A percentile compares a stretch with the other conserved stretches of the same genome.
These are phyloP conservation scores for Brachypalpus laphriformis DNA, from an alignment of 2,888 invertebrate genomes.

Conservation along the genomic window DNA sequence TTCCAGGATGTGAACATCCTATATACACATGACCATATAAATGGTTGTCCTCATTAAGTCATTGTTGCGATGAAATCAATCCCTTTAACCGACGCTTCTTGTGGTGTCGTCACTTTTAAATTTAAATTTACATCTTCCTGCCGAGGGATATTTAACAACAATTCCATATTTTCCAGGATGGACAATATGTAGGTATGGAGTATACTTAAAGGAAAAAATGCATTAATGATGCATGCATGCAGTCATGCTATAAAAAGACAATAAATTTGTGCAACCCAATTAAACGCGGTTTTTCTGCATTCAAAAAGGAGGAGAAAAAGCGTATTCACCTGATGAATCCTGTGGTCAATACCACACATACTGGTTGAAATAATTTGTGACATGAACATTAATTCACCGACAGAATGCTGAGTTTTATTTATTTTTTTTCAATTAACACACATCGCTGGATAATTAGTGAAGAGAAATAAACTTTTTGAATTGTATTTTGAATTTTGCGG, in stretches of 20 bases:
- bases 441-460: background rate
- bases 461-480: background rate
- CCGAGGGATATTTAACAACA: background rate
- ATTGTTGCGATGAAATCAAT: too few species aligned
- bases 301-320: background rate
- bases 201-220: background rate
- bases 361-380: background rate
- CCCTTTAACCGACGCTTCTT: background rate
- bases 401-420: background rate
- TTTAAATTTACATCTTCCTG: background rate
- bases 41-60: too few species aligned
- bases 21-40: too few species aligned
- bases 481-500: background rate
- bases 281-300: background rate
- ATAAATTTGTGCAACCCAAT: background rate
- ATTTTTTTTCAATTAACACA: background rate
- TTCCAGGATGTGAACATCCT: too few species aligned
- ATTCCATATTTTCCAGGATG: background rate
- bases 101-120: background rate
- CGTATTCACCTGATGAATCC: background rate
- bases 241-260: background rate
- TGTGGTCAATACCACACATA: background rate
- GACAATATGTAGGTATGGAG: background rate
- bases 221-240: background rate
- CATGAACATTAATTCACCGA: background rate